Percentiles rank a stretch among this genome's conserved stretches.
These are phyloP conservation scores for Plutella xylostella DNA, from an alignment of 2,888 invertebrate species.

Conservation along the genomic window DNA sequence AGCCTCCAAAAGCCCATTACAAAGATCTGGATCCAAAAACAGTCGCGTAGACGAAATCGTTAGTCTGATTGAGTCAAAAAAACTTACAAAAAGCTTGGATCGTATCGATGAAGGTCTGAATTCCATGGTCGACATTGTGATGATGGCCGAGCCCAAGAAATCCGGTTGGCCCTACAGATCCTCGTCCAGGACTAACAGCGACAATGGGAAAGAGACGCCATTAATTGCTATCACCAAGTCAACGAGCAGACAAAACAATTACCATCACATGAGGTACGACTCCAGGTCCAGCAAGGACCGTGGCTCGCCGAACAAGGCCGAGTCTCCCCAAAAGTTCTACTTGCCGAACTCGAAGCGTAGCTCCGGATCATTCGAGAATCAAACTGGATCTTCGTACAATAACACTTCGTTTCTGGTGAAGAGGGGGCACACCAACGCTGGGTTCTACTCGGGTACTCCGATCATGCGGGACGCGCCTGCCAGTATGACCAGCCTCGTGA, in stretches of 20 bases:
- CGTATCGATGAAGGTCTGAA: constrained; percentile 80
- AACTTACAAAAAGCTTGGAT: constrained; percentile 81
- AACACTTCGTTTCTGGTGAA: constrained; percentile 70
- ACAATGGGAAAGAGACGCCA: constrained; percentile 47
- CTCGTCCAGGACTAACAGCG: constrained; percentile 49
- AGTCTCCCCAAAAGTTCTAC: constrained; percentile 48
- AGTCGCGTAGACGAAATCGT: constrained; percentile 60
- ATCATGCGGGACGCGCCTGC: constrained; percentile 58
- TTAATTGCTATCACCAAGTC: constrained; percentile 44
- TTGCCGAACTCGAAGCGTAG: constrained; percentile 42
- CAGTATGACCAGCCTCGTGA: constrained; percentile 57
- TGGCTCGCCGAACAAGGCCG: constrained; percentile 26
- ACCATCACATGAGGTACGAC: constrained; percentile 32
- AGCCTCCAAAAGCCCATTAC: constrained; percentile 23
- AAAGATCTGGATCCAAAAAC: constrained; percentile 45
- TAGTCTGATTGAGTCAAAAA: constrained; percentile 70
- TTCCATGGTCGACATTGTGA: constrained; percentile 78
- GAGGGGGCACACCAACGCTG: constrained; percentile 72
- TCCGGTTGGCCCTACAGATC: constrained; percentile 51
- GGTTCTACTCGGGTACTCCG: constrained; percentile 73
- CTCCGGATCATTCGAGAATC: constrained; percentile 41
- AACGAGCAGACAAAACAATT: constrained; percentile 31
- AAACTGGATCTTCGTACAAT: constrained; percentile 37
- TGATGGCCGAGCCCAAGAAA: constrained; percentile 68
- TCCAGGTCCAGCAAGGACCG: constrained; percentile 39